Conservation (phyloP, 2,888 invertebrate genomes). For the Nineta flava region DNA sequence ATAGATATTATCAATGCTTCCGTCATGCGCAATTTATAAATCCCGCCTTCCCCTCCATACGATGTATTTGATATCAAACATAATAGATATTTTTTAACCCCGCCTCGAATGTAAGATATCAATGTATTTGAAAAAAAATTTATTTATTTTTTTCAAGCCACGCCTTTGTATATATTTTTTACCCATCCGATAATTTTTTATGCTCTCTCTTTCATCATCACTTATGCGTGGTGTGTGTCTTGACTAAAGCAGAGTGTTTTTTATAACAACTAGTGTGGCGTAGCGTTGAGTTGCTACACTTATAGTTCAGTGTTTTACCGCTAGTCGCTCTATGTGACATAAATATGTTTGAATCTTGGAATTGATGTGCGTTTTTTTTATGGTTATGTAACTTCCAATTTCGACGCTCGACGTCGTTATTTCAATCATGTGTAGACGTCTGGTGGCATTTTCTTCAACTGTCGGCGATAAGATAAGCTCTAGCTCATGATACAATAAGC, state of each 20-base stretch:
- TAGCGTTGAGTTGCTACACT: not conserved
- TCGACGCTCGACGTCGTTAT: not conserved
- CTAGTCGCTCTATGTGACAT: not conserved
- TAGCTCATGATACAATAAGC: no score
- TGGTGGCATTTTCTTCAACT: not conserved
- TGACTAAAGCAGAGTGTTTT: not conserved
- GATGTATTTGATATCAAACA: not conserved
- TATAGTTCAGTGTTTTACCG: not conserved
- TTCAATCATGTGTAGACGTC: not conserved
- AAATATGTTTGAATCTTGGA: not conserved
- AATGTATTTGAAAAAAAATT: not conserved
- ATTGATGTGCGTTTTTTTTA: no score
- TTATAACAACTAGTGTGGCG: not conserved
- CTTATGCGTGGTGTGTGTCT: not conserved
- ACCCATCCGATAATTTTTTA: not conserved
- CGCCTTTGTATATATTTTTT: not conserved
- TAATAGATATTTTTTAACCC: not conserved
- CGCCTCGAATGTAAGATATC: not conserved
- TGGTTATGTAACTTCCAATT: no score
- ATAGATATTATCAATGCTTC: conserved; percentile 2
- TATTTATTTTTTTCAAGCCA: not conserved
- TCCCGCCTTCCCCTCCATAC: conserved; percentile 6
- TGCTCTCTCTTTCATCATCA: not conserved
- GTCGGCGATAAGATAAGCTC: no score
- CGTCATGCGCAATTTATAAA: conserved; percentile 5